These are phyloP conservation scores for Diarsia mendica DNA, from an alignment of 2,888 invertebrate species.

Conservation along the genomic window DNA sequence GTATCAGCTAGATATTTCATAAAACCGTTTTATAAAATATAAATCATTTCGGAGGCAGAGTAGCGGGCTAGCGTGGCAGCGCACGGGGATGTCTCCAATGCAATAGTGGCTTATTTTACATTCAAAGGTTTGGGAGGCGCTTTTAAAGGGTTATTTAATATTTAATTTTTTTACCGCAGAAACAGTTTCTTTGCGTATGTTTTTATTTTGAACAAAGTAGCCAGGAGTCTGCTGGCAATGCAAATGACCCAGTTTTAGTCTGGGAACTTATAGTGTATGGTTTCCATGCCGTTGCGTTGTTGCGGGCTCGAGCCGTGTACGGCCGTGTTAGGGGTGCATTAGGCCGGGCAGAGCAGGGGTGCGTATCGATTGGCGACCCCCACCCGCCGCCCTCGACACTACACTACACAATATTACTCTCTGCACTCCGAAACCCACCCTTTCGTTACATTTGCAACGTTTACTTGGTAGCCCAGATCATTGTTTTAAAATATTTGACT, in stretches of 20 bases:
- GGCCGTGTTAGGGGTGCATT: conserved; percentile 82
- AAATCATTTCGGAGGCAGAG: conserved; percentile 50
- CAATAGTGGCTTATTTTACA: conserved; percentile 76
- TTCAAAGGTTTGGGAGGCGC: conserved; percentile 73
- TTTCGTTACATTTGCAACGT: conserved; percentile 82
- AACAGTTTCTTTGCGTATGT: conserved; percentile 32
- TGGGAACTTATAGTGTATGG: conserved; percentile 60
- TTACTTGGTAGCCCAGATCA: conserved; percentile 75
- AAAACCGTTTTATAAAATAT: conserved; percentile 57
- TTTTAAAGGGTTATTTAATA: conserved; percentile 72
- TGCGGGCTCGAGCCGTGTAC: conserved; percentile 57
- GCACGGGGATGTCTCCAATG: conserved; percentile 67
- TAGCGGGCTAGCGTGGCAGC: conserved; percentile 13
- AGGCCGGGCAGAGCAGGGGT: conserved; percentile 82
- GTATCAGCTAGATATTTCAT: conserved; percentile 53
- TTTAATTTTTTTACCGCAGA: conserved; percentile 64
- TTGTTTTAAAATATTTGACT: conserved; percentile 77
- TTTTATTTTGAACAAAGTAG: conserved; percentile 50
- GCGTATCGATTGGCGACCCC: conserved; percentile 86
- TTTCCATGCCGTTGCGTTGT: conserved; percentile 68
- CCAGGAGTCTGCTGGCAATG: conserved; percentile 35
- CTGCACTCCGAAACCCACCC: conserved; percentile 79
- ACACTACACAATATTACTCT: conserved; percentile 81
- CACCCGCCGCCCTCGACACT: conserved; percentile 75
- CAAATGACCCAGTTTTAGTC: conserved; percentile 66